Base-by-base conservation (phyloP, 2,888 invertebrate genomes). In the Blastobasis lacticolella region DNA sequence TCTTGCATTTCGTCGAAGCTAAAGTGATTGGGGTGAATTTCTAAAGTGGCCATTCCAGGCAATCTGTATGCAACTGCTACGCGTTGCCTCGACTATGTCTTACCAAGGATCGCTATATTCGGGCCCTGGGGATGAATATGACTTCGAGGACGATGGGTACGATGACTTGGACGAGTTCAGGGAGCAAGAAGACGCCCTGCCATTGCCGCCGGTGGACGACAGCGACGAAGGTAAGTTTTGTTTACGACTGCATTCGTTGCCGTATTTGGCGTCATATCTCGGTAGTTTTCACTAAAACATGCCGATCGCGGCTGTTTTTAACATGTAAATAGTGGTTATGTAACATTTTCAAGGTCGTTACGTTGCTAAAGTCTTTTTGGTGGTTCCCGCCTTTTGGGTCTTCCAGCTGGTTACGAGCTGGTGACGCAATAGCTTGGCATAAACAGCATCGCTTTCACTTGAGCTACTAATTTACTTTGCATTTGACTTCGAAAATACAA, bases 91-190 rank as follows among this genome's bases (percentile, higher is more conserved):
- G 71, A 81, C 84, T 74, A 92, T 92, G 92, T 91, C 92, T 69
- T 91, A 90, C 81, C 90, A 91, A 80, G 92, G 91, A 72, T 92
- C 92, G 61, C 91, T 91, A 57, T 91, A 90, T 82, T 92, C 92
- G 61, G 90, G 91, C 63, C 92, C 90, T 67, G 90, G 90, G 57
- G 92, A 92, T 70, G 93, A 94, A 68, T 93, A 92, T 71, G 93
- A 93, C 67, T 91, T 92, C 71, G 93, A 93, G 54, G 93, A 94
- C 61, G 93, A 93, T 53, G 91, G 92, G 66, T 92, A 91, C 66
- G 92, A 93, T 62, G 92, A 92, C 66, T 66, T 90, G 62, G 93
- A 93, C 56, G 93, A 93, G 60, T 92, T 91, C 63, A 87, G 91
- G 52, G 92, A 93, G 57, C 89, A 89, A 54, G 92, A 92, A 54